Conservation (phyloP, 2,888 invertebrate genomes). For the Coleophora deauratella region DNA sequence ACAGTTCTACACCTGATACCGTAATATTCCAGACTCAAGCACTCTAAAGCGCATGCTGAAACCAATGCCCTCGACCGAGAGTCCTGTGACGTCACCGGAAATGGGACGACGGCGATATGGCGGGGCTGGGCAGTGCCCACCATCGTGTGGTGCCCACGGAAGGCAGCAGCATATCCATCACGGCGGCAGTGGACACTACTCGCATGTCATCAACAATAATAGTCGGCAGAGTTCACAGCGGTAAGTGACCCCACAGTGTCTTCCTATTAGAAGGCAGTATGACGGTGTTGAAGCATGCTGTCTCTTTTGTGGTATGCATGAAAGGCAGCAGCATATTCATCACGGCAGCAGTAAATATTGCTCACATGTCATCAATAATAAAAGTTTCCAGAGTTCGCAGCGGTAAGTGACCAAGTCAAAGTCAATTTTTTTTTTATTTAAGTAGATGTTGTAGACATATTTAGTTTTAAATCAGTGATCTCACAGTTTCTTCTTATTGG, state of each 20-base stretch:
- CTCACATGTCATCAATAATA: too few relatives aligned
- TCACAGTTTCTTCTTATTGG: too few relatives aligned
- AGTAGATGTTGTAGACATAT: too few relatives aligned
- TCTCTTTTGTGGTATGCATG: too few relatives aligned
- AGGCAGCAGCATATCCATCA: constrained; percentile 74
- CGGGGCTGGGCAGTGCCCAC: constrained; percentile 69
- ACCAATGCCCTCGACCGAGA: constrained; percentile 92
- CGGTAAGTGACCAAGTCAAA: constrained; percentile 81
- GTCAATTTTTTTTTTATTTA: too few relatives aligned
- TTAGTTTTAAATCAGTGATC: too few relatives aligned
- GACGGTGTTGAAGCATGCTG: too few relatives aligned
- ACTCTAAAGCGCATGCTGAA: constrained; percentile 95
- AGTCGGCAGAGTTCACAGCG: constrained; percentile 72
- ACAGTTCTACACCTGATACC: not conserved
- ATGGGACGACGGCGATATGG: constrained; percentile 88
- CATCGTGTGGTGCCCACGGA: constrained; percentile 76
- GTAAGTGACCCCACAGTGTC: not conserved
- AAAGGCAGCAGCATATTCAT: too few relatives aligned
- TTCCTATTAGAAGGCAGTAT: too few relatives aligned
- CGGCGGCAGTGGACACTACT: constrained; percentile 52
- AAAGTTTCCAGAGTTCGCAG: too few relatives aligned
- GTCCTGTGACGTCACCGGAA: constrained; percentile 92
- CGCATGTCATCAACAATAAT: constrained; percentile 71
- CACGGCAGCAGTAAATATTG: too few relatives aligned
- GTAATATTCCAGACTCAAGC: constrained; percentile 77